These are phyloP conservation scores for Lumbricus terrestris DNA, from an alignment of 2,888 invertebrate genomes.

Conservation along the genomic window DNA sequence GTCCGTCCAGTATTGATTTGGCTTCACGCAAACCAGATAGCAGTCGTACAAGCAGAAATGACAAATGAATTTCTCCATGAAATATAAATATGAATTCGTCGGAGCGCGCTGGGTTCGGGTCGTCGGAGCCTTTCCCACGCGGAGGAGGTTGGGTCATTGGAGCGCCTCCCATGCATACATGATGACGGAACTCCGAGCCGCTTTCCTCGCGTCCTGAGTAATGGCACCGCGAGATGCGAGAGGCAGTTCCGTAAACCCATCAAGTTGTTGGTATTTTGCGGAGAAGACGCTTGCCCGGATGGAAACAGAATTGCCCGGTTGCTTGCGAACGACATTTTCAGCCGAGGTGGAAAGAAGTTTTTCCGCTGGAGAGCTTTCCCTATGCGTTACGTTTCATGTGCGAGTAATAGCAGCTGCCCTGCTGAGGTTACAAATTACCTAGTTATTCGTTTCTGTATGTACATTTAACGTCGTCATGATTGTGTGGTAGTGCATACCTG, in stretches of 20 bases:
- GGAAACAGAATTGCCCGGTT: not conserved
- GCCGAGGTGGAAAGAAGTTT: not conserved
- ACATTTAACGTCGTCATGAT: not conserved
- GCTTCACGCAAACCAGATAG: slow-evolving; percentile 13
- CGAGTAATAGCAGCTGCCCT: not conserved
- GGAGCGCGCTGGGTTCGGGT: not conserved
- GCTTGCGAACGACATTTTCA: not conserved
- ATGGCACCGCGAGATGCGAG: not conserved
- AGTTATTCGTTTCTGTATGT: not conserved
- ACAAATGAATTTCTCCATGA: slow-evolving; percentile 18
- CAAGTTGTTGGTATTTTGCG: not conserved
- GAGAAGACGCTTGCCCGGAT: not conserved
- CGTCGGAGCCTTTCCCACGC: too few species aligned
- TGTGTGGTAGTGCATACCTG: not conserved
- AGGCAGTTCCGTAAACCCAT: slow-evolving; percentile 3
- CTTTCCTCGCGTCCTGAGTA: not conserved
- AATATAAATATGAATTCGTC: slow-evolving; percentile 21
- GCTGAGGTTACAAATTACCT: not conserved
- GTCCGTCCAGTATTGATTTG: not conserved
- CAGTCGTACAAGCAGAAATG: slow-evolving; percentile 24
- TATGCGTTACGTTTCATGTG: not conserved
- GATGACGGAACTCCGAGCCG: not conserved
- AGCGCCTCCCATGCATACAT: not conserved
- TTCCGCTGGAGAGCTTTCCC: not conserved
- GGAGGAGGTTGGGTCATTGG: not conserved